Percentiles rank a stretch among this genome's conserved stretches.
Conservation (phyloP, 2,888 invertebrate species). For the Ceraclea dissimilis region DNA sequence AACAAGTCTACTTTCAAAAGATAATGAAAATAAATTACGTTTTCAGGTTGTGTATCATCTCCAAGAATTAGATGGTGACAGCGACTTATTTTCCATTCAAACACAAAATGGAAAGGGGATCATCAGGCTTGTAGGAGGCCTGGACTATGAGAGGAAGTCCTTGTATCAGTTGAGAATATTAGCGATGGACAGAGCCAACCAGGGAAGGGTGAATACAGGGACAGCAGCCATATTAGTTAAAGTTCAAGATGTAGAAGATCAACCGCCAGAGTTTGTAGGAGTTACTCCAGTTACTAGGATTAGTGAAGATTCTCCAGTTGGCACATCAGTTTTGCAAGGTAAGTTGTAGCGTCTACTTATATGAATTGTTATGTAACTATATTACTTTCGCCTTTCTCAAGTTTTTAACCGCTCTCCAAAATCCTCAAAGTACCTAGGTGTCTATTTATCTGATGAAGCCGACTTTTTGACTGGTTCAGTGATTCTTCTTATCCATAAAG, state of each 20-base stretch:
- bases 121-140: constrained; percentile 61
- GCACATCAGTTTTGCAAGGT: constrained; percentile 80
- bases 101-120: constrained; percentile 82
- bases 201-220: constrained; percentile 77
- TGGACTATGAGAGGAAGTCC: constrained; percentile 83
- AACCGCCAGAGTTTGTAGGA: constrained; percentile 83
- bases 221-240: constrained; percentile 82
- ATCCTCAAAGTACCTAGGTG: too few species aligned
- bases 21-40: too few species aligned
- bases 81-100: constrained; percentile 68
- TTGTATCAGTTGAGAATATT: constrained; percentile 77
- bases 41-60: constrained; percentile 71
- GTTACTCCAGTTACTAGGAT: constrained; percentile 83
- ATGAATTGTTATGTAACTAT: not conserved
- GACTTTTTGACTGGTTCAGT: too few species aligned
- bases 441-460: too few species aligned
- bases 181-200: constrained; percentile 78
- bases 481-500: too few species aligned
- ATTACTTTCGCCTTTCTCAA: constrained; percentile 4
- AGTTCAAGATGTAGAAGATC: constrained; percentile 84
- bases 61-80: constrained; percentile 73
- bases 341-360: constrained; percentile 15
- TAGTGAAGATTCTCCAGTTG: constrained; percentile 75
- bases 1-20: too few species aligned
- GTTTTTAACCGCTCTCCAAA: too few species aligned